Conservation (phyloP, 2,888 invertebrate genomes). For the Drosophila anomalipes region DNA sequence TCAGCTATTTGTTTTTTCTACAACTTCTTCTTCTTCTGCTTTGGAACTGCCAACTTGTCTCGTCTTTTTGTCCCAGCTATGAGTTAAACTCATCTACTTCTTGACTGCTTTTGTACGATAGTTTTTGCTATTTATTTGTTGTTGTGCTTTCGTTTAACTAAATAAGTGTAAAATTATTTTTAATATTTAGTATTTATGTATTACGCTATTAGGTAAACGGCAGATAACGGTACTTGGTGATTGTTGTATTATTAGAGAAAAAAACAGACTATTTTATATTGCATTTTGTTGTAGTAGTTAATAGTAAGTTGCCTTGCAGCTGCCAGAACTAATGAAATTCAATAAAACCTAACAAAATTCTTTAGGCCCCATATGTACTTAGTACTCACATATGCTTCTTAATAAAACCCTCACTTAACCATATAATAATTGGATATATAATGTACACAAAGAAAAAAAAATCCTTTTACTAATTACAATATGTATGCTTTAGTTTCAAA, state of each 20-base stretch:
- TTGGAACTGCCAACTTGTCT: conserved; percentile 36
- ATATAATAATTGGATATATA: conserved; percentile 38
- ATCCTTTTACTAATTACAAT: conserved; percentile 57
- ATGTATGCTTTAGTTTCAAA: conserved; percentile 46
- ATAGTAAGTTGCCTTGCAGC: conserved; percentile 35
- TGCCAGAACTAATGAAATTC: conserved; percentile 41
- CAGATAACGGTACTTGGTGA: conserved; percentile 50
- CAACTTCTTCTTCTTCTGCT: conserved; percentile 3
- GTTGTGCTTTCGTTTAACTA: conserved; percentile 29
- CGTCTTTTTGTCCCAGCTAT: conserved; percentile 6
- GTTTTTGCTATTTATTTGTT: conserved; percentile 41
- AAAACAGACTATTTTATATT: conserved; percentile 52
- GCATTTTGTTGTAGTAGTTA: conserved; percentile 41
- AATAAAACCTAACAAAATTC: conserved; percentile 39
- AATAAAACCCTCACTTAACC: conserved; percentile 45
- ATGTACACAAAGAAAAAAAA: conserved; percentile 21
- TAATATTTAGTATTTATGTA: conserved; percentile 11
- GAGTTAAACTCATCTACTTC: conserved; percentile 32
- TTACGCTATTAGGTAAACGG: conserved; percentile 47
- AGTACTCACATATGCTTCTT: conserved; percentile 10
- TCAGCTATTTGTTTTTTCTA: conserved; percentile 1
- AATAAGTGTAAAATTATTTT: conserved; percentile 38
- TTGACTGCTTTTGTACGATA: conserved; percentile 39
- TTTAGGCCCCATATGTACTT: conserved; percentile 12
- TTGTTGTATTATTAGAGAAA: conserved; percentile 33